Conservation (phyloP, 1,140 invertebrate species). For the Asbolus verrucosus region DNA sequence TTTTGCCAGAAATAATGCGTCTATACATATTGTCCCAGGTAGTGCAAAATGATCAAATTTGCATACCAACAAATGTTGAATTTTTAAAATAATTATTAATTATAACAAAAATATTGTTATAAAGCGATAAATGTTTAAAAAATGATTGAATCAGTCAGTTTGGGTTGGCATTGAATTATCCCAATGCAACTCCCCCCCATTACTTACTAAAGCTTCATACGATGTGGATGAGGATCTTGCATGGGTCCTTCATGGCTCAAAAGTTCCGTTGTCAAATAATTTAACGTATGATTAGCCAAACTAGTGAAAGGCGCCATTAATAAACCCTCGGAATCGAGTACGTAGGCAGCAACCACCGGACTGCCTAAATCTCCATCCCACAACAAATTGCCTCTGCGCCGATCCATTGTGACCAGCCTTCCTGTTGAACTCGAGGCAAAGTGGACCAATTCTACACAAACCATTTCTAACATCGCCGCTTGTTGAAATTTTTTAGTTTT, state of each 20-base stretch:
- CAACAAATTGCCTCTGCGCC: slow-evolving; percentile 78
- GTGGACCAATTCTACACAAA: slow-evolving; percentile 81
- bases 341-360: slow-evolving; percentile 92
- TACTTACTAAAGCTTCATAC: slow-evolving; percentile 82
- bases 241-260: slow-evolving; percentile 53
- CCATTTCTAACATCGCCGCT: too few relatives aligned
- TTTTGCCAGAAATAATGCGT: too few relatives aligned
- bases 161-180: neutral
- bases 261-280: slow-evolving; percentile 58
- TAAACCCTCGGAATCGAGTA: slow-evolving; percentile 82
- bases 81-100: too few relatives aligned
- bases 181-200: neutral
- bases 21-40: too few relatives aligned
- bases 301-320: slow-evolving; percentile 90
- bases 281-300: slow-evolving; percentile 87
- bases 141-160: too few relatives aligned
- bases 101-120: too few relatives aligned
- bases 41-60: too few relatives aligned
- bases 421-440: slow-evolving; percentile 92
- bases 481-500: too few relatives aligned
- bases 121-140: too few relatives aligned
- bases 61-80: too few relatives aligned
- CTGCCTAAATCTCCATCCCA: slow-evolving; percentile 91
- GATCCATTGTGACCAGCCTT: slow-evolving; percentile 82
- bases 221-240: slow-evolving; percentile 68